A percentile compares a stretch with the other conserved stretches of the same genome.
Conservation (phyloP, 2,888 invertebrate genomes). For the Ditula angustiorana region DNA sequence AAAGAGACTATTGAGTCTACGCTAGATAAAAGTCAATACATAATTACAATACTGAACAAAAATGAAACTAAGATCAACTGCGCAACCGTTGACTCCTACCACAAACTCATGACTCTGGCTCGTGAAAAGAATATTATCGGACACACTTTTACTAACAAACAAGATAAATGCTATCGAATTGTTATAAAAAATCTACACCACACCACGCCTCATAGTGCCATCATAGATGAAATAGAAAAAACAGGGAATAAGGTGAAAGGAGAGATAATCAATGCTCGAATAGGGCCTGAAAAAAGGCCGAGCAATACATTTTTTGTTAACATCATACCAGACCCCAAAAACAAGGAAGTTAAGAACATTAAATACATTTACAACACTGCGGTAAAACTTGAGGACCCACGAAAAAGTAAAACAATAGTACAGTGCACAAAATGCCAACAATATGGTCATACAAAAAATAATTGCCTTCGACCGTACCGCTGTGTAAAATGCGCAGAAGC, state of each 20-base stretch:
- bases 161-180: too few species aligned
- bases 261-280: neutral
- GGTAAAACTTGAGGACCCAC: neutral
- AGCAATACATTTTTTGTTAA: neutral
- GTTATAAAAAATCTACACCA: neutral
- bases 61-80: neutral
- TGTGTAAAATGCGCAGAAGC: neutral
- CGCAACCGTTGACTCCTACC: neutral
- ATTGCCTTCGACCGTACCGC: neutral
- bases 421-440: neutral
- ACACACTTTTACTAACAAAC: too few species aligned
- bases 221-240: too few species aligned
- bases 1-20: conserved; percentile 11
- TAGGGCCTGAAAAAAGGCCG: neutral
- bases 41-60: neutral
- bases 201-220: too few species aligned
- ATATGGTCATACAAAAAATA: neutral
- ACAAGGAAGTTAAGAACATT: neutral
- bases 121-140: too few species aligned
- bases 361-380: neutral
- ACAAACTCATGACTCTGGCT: neutral
- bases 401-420: neutral
- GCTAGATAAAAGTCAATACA: neutral
- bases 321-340: neutral
- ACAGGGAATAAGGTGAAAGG: neutral